Conservation (phyloP, 1,140 invertebrate genomes). For the Drosophila biarmipes region DNA sequence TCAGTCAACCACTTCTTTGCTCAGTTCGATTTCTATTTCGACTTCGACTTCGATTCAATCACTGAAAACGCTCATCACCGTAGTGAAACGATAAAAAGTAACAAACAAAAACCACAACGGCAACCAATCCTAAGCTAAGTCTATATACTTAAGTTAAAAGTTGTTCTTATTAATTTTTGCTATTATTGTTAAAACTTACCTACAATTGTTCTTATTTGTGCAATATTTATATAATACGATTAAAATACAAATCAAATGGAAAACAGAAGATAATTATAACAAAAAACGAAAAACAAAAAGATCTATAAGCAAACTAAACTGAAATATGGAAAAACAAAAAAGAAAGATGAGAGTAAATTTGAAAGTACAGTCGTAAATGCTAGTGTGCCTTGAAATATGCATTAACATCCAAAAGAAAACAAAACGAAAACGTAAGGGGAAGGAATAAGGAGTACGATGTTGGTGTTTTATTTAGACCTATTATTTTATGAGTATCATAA, state of each 20-base stretch:
- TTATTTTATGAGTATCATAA: slow-evolving; percentile 42
- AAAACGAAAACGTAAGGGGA: slow-evolving; percentile 32
- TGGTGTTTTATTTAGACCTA: slow-evolving; percentile 51
- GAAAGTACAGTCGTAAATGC: slow-evolving; percentile 79
- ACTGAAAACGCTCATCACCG: slow-evolving; percentile 76
- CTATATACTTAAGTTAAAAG: slow-evolving; percentile 67
- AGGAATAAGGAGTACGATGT: slow-evolving; percentile 35
- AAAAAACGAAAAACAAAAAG: slow-evolving; percentile 7
- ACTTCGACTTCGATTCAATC: slow-evolving; percentile 51
- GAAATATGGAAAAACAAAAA: slow-evolving; percentile 39
- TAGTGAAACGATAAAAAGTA: slow-evolving; percentile 5
- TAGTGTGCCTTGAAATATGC: slow-evolving; percentile 83
- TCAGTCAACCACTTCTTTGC: slow-evolving; percentile 37
- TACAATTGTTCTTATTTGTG: slow-evolving; percentile 79
- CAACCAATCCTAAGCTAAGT: slow-evolving; percentile 66
- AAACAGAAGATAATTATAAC: slow-evolving; percentile 51
- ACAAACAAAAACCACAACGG: slow-evolving; percentile 39
- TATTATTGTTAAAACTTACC: slow-evolving; percentile 77
- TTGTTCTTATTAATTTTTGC: slow-evolving; percentile 75
- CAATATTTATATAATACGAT: slow-evolving; percentile 77
- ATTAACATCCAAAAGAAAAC: slow-evolving; percentile 61
- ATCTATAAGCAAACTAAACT: slow-evolving; percentile 34
- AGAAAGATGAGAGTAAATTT: slow-evolving; percentile 46
- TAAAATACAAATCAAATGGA: slow-evolving; percentile 55
- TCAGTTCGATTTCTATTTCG: slow-evolving; percentile 41